Base-by-base conservation (phyloP, 1,140 invertebrate genomes). In the Heliconius eleuchia region DNA sequence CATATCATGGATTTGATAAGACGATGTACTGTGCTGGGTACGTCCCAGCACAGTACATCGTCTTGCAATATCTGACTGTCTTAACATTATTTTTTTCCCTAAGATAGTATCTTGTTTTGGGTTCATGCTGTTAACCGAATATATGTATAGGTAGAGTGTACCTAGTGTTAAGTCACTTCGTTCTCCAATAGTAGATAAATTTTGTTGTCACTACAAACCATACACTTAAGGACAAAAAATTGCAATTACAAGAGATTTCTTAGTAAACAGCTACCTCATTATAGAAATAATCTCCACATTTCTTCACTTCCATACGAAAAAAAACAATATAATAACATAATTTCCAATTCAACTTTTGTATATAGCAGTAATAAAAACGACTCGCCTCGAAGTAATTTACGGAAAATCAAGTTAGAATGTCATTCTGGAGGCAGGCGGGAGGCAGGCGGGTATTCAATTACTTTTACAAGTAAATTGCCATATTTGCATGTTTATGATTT, bases 401-500 rank as follows among this genome's bases (percentile, higher is more conserved):
- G 84, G 85, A 85, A 89, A 88, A 89, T 86, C 82, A 89, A 85
- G 77, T 82, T 72, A 78, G 77, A 82, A 89, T 89, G 88, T 87
- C 88, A 88, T 89, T 84, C 80, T 60, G 78, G 70, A 84, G 83
- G 79, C 80, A 66, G 60, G 80, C 80, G 83, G 78, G 70, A 84
- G 83, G 79, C 80, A 66, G 60, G 80, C 80, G 83, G 79, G 78
- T 81, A 91, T 90, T 90, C 86, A 88, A 92, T 92, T 91, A 92
- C 87, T 89, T 88, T 88, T 87, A 82, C 86, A 91, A 90, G 86
- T 87, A 87, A 90, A 91, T 90, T 87, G 82, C 71, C 78, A 77
- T 83, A 92, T 91, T 91, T 92, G 87, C 89, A 90, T 92, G 83
- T 91, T 90, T 88, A 91, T 90, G 85, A 81, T 83, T 84, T 84